Conservation (phyloP, 1,140 invertebrate species). For the Mactra quadrangularis region DNA sequence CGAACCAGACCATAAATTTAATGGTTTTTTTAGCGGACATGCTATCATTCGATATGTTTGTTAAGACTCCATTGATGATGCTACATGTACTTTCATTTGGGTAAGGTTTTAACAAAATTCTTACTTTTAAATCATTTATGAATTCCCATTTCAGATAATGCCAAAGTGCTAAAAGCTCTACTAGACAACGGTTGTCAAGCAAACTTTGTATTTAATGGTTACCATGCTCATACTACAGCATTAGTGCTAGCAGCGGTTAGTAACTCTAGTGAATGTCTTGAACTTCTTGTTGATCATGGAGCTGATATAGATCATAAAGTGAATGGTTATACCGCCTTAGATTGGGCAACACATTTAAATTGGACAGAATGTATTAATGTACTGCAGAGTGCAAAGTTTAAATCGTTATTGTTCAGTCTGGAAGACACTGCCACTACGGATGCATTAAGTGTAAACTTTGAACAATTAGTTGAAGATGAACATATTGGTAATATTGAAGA, state of each 20-base stretch:
- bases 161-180: constrained; percentile 31
- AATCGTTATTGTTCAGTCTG: constrained; percentile 16
- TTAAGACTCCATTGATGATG: no score
- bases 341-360: constrained; percentile 44
- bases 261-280: constrained; percentile 44
- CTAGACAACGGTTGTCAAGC: constrained; percentile 42
- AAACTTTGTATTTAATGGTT: constrained; percentile 52
- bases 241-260: constrained; percentile 41
- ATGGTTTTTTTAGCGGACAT: no score
- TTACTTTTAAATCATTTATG: no score
- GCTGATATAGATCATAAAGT: constrained; percentile 35
- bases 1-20: no score
- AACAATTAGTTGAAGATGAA: neutral
- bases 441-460: neutral
- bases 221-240: constrained; percentile 44
- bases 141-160: constrained; percentile 45
- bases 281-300: constrained; percentile 54
- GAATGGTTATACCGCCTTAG: constrained; percentile 30
- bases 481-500: neutral
- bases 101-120: no score
- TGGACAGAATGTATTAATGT: constrained; percentile 38
- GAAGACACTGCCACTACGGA: constrained; percentile 5
- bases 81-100: no score
- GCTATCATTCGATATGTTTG: no score
- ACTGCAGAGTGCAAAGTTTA: constrained; percentile 45